Conservation (phyloP, 2,888 invertebrate genomes). For the Phyllotreta cruciferae region DNA sequence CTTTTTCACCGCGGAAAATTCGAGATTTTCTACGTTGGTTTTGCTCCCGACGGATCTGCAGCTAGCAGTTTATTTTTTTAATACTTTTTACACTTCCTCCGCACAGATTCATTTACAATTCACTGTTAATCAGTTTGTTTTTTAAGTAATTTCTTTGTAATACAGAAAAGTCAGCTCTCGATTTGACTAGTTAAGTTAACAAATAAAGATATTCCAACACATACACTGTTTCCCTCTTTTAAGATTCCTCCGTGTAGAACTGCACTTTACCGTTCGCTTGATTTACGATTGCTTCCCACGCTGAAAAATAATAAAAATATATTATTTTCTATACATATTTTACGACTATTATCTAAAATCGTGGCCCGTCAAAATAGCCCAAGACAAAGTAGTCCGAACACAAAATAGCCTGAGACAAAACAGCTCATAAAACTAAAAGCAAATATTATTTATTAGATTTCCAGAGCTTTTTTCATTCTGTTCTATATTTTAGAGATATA, state of each 20-base stretch:
- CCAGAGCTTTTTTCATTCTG: no score
- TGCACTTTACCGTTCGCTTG: constrained; percentile 62
- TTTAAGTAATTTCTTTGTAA: constrained; percentile 1
- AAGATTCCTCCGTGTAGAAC: constrained; percentile 67
- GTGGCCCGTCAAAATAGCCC: no score
- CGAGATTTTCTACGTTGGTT: constrained; percentile 37
- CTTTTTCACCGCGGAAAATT: constrained; percentile 35
- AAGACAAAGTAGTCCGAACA: no score
- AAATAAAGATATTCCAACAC: constrained; percentile 28
- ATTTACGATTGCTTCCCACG: constrained; percentile 73
- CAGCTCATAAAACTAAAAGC: no score
- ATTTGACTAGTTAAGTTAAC: constrained; percentile 43
- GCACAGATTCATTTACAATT: constrained; percentile 11
- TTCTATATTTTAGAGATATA: no score
- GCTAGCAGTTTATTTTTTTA: constrained; percentile 32
- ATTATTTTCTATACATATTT: no score
- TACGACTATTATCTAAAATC: no score
- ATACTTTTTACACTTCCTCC: constrained; percentile 23
- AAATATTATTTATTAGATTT: no score
- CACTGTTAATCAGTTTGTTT: constrained; percentile 9
- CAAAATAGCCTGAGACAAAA: no score
- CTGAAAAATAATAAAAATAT: constrained; percentile 60
- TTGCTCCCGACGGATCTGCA: constrained; percentile 34
- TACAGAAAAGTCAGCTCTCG: constrained; percentile 22
- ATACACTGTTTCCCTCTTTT: constrained; percentile 39